These are phyloP conservation scores for Oxyura jamaicensis DNA, from an alignment of 2,113 vertebrate genomes.

Conservation along the genomic window DNA sequence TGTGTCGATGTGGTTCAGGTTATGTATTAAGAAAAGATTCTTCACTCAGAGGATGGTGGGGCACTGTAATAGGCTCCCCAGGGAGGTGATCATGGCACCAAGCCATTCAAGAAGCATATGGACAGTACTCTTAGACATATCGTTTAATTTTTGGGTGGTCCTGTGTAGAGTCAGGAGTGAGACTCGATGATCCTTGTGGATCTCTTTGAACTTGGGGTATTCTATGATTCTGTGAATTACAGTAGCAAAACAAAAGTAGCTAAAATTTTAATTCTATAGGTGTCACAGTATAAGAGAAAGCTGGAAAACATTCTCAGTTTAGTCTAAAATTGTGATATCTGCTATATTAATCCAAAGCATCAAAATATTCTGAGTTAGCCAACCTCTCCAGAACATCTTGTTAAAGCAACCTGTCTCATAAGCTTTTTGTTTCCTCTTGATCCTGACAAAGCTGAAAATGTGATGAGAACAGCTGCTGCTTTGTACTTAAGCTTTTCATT, in stretches of 20 bases:
- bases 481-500: constrained; percentile 34
- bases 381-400: not conserved
- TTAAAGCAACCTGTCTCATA: not conserved
- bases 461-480: constrained; percentile 1
- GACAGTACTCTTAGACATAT: not conserved
- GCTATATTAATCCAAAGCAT: not conserved
- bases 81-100: not conserved
- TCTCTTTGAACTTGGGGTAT: not conserved
- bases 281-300: not conserved
- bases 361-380: not conserved
- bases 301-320: not conserved
- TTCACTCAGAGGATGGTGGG: not conserved
- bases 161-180: not conserved
- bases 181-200: not conserved
- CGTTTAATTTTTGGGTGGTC: not conserved
- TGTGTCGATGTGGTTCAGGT: not conserved
- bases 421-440: constrained; percentile 7
- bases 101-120: not conserved
- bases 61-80: not conserved
- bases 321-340: not conserved
- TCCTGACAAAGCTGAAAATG: not conserved
- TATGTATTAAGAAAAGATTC: not conserved
- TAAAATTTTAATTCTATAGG: not conserved
- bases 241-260: not conserved
- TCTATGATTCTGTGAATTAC: not conserved